Base-by-base conservation (phyloP, 2,888 invertebrate species). In the Neoitamus cyanurus region DNA sequence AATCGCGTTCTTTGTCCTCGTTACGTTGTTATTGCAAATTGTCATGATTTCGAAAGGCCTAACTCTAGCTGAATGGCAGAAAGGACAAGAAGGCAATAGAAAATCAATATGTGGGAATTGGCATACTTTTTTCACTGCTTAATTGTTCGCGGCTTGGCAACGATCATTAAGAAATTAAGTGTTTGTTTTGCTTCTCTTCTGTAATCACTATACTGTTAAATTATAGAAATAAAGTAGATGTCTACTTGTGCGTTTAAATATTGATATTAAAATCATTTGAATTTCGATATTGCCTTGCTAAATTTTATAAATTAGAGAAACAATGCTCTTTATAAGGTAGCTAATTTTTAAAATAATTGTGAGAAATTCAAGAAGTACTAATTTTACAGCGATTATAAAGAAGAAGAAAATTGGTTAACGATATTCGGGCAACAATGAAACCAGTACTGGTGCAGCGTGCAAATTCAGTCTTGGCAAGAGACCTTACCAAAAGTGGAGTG, bases 61-160 rank as follows among this genome's bases (percentile, higher is more conserved):
- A 85, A 93, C 93, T 0, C 88, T 92, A 42, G 91, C 91, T 82
- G 93, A 93, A 88, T 93, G 92, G 91, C 90, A 90, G 72, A 89
- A 88, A 13, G 87, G 88, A 7, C 82, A 88, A 69, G 83, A 84
- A 37, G 88, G 89, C 28, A 90, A 89, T 85, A 88, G 90, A 7
- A 88, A 87, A 83, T 86, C 87, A 6, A 75, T 88, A 25, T 87
- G 88, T 85, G 87, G 86, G 83, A 90, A 90, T 84, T 89, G 89
- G 88, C 89, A 88, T 30, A 87, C 88, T 25, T 90, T 90, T 69
- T 72, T 90, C 11, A 85, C 84, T 86, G 82, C 9, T 28, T 73
- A 20, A 58, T 3, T 25, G 25, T 20, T 58, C 2, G 7, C 9
- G 9, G 58, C 9, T 31, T 28, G 42, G 30, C 82, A 30, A 15